Evolutionary conservation across 2,113 vertebrate genomes (phyloP).

Genomic region (Mystacornis crossleyi): DNA sequence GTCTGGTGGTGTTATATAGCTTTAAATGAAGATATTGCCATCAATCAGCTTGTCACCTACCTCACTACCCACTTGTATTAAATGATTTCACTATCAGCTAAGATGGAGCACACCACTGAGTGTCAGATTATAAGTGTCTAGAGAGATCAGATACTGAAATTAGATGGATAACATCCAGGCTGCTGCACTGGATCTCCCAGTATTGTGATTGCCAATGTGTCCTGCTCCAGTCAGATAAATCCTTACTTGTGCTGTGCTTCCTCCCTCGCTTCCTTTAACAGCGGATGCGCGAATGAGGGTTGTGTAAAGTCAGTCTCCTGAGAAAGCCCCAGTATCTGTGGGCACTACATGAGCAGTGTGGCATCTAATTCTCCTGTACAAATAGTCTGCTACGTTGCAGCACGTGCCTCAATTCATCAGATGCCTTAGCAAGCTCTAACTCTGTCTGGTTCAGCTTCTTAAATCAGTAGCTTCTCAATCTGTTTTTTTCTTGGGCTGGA

Average conservation of each 20-base stretch:
- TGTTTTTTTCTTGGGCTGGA: background rate
- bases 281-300: background rate
- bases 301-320: background rate
- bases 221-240: background rate
- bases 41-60: slow-evolving; percentile 62
- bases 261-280: background rate
- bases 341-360: background rate
- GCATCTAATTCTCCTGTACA: background rate
- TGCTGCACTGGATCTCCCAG: background rate
- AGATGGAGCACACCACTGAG: slow-evolving; percentile 50
- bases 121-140: slow-evolving; percentile 62
- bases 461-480: background rate
- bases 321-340: background rate
- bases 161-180: slow-evolving; percentile 46
- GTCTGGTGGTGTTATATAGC: background rate
- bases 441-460: background rate
- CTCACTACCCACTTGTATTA: slow-evolving; percentile 57
- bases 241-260: background rate
- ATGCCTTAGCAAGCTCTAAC: background rate
- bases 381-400: background rate
- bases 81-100: slow-evolving; percentile 64
- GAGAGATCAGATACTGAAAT: slow-evolving; percentile 64
- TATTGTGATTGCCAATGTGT: background rate
- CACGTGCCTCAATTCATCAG: background rate
- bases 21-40: slow-evolving; percentile 34